Evolutionary conservation across 1,140 invertebrate species (phyloP).

Genomic region (Euglossa dilemma): DNA sequence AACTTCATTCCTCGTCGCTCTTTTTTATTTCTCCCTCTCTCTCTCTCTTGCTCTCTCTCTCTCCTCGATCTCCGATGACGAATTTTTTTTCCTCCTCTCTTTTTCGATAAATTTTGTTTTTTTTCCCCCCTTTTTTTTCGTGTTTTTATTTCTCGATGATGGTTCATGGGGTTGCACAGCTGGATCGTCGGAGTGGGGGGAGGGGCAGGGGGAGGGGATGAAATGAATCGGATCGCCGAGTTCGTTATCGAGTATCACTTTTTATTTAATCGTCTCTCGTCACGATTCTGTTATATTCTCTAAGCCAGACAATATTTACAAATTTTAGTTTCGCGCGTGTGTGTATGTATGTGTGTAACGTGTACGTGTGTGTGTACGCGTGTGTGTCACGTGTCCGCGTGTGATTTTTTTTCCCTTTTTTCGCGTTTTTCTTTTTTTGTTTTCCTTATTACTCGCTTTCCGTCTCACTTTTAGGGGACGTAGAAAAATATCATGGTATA

Average conservation of each 20-base stretch:
- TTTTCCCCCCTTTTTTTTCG: not conserved
- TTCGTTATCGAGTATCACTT: slow-evolving; percentile 50
- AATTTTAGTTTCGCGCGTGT: not conserved
- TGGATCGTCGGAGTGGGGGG: too few species aligned
- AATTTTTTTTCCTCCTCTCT: too few species aligned
- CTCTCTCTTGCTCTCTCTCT: too few species aligned
- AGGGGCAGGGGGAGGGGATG: too few species aligned
- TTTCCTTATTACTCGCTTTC: slow-evolving; percentile 27
- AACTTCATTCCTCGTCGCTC: not conserved
- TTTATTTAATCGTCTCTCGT: slow-evolving; percentile 58
- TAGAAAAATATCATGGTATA: slow-evolving; percentile 82
- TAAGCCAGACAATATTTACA: slow-evolving; percentile 63
- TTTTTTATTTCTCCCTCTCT: not conserved
- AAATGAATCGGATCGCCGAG: slow-evolving; percentile 2
- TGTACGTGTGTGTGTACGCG: not conserved
- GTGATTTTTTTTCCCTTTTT: not conserved
- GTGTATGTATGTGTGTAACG: not conserved
- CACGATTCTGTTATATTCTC: slow-evolving; percentile 33
- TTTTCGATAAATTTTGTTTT: not conserved
- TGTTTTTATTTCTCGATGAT: not conserved
- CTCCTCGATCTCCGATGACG: not conserved
- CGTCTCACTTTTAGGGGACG: slow-evolving; percentile 65
- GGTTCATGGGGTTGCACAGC: not conserved
- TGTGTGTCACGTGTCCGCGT: too few species aligned
- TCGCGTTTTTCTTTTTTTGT: too few species aligned